Base-by-base conservation (phyloP, 1,140 invertebrate species). In the Pentalonia nigronervosa region DNA sequence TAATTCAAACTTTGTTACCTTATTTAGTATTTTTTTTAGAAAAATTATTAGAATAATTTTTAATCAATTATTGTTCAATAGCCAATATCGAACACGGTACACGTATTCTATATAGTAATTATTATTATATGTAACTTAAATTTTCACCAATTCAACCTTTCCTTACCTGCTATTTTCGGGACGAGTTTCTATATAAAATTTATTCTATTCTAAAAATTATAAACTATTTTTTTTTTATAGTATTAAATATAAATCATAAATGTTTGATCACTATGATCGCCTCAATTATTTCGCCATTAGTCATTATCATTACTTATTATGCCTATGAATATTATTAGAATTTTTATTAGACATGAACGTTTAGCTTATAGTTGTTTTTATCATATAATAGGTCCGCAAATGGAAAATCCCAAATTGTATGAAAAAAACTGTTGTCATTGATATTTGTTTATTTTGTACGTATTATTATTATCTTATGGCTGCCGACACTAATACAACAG, bases 351-450 rank as follows among this genome's bases (percentile, higher is more conserved):
- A 76, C 30, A 11, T n/a, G 14, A 76, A 17, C 30, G n/a, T n/a
- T 14, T n/a, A n/a, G 14, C 30, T n/a, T 76, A 6, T 14, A 6
- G 30, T 76, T 76, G 30, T 4, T 76, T 76, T 76, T 76, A 76
- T 76, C 60, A 76, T 17, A n/a, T 67, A n/a, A 76, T n/a, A n/a
- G 4, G 14, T 76, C n/a, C 1, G n/a, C 60, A 84, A 30, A 84
- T 84, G 83, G 83, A 84, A 84, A 84, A 45, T 41, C 83, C 83
- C 83, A 45, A 45, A 84, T 84, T 45, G 8, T 41, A 83, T 83
- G 36, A 83, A 83, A 83, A 36, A 41, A 83, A 83, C 11, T 25
- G 21, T 84, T 84, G 8, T 41, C 60, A 3, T 41, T 84, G 21
- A 21, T 83, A 84, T 84, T 84, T 84, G 83, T 84, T 84, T 84